Base-by-base conservation (phyloP, 2,888 invertebrate species). In the Rhagonycha lutea region DNA sequence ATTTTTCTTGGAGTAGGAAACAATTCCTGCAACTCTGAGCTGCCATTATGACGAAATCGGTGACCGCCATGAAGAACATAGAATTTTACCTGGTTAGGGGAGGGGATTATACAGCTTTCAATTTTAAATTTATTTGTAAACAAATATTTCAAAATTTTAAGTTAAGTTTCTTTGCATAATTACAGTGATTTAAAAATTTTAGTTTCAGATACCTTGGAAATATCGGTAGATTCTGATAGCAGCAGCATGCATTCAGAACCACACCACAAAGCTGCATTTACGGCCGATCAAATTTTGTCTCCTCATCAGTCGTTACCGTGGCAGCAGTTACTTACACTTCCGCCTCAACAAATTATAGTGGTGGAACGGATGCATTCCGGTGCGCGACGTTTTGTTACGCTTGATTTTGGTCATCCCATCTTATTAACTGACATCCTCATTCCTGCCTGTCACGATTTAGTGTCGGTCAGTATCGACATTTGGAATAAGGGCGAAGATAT, bases 341-440 rank as follows among this genome's bases (percentile, higher is more conserved):
- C 96, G 67, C 94, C 96, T 26, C 95, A 95, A 80, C 95, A 96
- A 78, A 89, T 94, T 81, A 91, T 98, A 77, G 94, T 97, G 14
- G 96, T 98, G 65, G 97, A 98, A 85, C 90, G 97, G 75, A 96
- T 98, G 95, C 96, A 97, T 88, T 96, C 97, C 0, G 96, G 97
- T 72, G 97, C 97, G 0, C 90, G 97, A n/a, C 91, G 97, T 74
- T 97, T 95, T 89, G 96, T 97, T 74, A 95, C 96, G 11, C 89
- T 98, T 47, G 98, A 98, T 89, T 97, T 98, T 87, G 97, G 97
- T 4, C 93, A 95, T 81, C 93, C 95, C 0, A 91, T 97, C 71
- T 88, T 96, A 1, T 90, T 98, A 61, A 98, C 97, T 0, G 98
- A 98, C 87, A 89, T 97, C 81, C 91, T 94, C 83, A 93, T 96